Conservation (phyloP, 2,888 invertebrate genomes). For the Leucozona laternaria region DNA sequence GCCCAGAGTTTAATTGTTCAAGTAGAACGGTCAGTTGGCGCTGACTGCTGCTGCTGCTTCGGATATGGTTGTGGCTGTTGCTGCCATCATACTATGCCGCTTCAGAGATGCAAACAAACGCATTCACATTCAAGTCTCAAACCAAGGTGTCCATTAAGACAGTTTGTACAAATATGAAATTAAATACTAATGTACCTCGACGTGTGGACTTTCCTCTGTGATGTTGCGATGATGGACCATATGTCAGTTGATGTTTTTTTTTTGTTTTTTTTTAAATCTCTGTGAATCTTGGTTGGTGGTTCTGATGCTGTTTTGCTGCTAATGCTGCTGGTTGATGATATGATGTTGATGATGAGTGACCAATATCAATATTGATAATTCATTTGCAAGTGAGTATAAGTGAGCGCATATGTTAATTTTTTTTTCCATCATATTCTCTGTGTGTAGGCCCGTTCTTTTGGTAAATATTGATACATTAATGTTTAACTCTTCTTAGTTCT, state of each 20-base stretch:
- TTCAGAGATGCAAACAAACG: conserved; percentile 52
- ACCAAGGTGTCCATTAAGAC: conserved; percentile 73
- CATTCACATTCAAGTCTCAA: conserved; percentile 13
- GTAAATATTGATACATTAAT: conserved; percentile 72
- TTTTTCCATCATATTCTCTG: conserved; percentile 30
- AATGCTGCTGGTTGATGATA: conserved; percentile 12
- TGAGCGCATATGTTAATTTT: conserved; percentile 46
- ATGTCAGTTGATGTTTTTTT: conserved; percentile 29
- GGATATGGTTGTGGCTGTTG: too few species aligned
- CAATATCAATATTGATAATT: conserved; percentile 75
- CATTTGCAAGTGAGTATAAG: conserved; percentile 62
- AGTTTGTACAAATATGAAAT: conserved; percentile 75
- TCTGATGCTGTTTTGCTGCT: conserved; percentile 15
- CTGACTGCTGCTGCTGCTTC: neutral
- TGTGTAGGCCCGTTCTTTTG: conserved; percentile 65
- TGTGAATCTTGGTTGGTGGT: conserved; percentile 25
- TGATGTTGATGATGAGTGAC: conserved; percentile 71
- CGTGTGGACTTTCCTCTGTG: conserved; percentile 45
- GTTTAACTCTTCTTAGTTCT: conserved; percentile 38
- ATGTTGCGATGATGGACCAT: conserved; percentile 38
- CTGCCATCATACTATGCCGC: conserved; percentile 11
- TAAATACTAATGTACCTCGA: conserved; percentile 73
- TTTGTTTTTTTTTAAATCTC: neutral
- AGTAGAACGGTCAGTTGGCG: conserved; percentile 51
- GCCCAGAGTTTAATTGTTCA: conserved; percentile 67